Evolutionary conservation across 1,140 invertebrate genomes (phyloP).

Genomic region (Acromyrmex charruanus): DNA sequence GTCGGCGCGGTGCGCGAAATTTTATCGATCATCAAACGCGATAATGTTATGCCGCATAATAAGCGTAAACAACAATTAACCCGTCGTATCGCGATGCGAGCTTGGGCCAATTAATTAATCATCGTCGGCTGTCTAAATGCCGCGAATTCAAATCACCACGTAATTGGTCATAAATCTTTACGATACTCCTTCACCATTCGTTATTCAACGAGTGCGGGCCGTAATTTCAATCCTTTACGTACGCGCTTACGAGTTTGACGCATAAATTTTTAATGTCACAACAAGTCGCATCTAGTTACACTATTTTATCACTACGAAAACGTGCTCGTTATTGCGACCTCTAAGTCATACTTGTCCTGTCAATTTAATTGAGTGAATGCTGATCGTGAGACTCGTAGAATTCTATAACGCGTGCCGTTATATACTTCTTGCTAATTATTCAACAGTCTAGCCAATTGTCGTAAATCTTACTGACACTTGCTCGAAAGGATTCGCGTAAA

Average conservation of each 20-base stretch:
- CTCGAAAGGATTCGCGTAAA: constrained; percentile 47
- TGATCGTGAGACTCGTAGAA: constrained; percentile 14
- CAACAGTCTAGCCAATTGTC: constrained; percentile 73
- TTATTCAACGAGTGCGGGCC: constrained; percentile 27
- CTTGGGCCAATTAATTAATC: constrained; percentile 58
- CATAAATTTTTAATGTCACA: constrained; percentile 19
- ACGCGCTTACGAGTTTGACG: neutral
- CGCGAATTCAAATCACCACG: constrained; percentile 58
- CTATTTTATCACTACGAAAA: constrained; percentile 6
- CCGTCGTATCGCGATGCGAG: constrained; percentile 50
- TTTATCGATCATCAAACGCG: constrained; percentile 60
- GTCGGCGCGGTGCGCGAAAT: constrained; percentile 37
- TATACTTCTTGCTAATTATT: constrained; percentile 75
- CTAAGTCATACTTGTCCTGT: neutral
- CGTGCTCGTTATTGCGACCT: neutral
- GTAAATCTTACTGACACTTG: constrained; percentile 79
- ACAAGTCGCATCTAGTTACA: neutral
- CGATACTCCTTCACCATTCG: constrained; percentile 25
- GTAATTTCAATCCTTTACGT: neutral
- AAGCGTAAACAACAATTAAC: constrained; percentile 64
- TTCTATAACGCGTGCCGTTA: constrained; percentile 28
- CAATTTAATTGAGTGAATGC: constrained; percentile 15
- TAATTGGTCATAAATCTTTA: constrained; percentile 59
- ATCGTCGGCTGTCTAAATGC: constrained; percentile 56
- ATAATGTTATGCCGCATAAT: constrained; percentile 61